Base-by-base conservation (phyloP, 2,888 invertebrate species). In the Dermolepida albohirtum region DNA sequence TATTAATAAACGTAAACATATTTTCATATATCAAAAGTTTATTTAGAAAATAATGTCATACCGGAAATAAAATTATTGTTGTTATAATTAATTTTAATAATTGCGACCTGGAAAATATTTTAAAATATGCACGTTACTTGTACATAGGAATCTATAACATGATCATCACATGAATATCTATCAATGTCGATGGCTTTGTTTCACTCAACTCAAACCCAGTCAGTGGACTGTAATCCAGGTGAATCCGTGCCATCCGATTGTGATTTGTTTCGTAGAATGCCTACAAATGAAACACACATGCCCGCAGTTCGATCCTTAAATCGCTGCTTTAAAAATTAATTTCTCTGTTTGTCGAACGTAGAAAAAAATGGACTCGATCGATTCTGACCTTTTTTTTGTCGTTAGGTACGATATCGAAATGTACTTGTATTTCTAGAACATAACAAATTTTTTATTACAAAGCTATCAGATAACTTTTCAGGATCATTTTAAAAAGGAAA, bases 241-340 rank as follows among this genome's bases (percentile, higher is more conserved):
- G 78, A 78, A 81, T 81, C 78, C 78, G 73, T 72, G 77, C 77
- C 77, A 77, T 79, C 77, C 77, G 78, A 80, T 79, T 78, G 77
- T 79, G 80, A 80, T 81, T 81, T 81, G 80, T 81, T 80, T 80
- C 77, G 74, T 74, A 73, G 75, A 75, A 75, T 75, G 68, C 69
- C 64, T 67, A 70, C 59, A 66, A 66, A 66, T 66, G 66, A 66
- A 66, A 66, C 66, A 51, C 49, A 64, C 49, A 50, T 16, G 65
- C 27, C 17, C 44, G 54, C 55, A 22, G 39, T 47, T 41, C 59
- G 59, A n/a, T 57, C 55, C 55, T 66, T 57, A 57, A 66, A 57
- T 66, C 47, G 66, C 49, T 29, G 49, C 40, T 66, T 66, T 66
- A 66, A 66, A 66, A 57, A 57, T 50, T 55, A 66, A 66, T 66